phyloP scores from a whole-genome alignment of 2,888 invertebrate species.

The Ophonus ardosiacus region DNA sequence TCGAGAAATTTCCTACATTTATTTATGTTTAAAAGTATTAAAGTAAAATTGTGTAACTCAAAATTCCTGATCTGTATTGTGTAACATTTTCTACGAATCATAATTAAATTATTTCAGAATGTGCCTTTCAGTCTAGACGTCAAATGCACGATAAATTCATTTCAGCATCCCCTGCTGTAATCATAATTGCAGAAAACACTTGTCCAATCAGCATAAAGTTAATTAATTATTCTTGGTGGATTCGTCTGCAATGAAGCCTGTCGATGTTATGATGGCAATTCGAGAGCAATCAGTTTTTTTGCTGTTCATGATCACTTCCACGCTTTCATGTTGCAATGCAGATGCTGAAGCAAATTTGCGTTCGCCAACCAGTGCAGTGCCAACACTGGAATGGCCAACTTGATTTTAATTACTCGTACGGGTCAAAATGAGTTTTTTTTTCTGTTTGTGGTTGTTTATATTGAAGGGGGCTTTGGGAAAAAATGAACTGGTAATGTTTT shows the following conservation, averaged over 20 bases:
- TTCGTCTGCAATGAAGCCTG: constrained; percentile 16
- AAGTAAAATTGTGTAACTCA: no score
- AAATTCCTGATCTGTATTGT: no score
- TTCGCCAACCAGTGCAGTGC: not conserved
- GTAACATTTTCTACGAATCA: no score
- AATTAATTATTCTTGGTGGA: constrained; percentile 7
- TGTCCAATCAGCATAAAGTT: not conserved
- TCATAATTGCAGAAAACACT: not conserved
- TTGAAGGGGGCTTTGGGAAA: constrained; percentile 35
- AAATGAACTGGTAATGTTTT: constrained; percentile 14
- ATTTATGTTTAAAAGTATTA: no score
- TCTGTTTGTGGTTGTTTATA: constrained; percentile 26
- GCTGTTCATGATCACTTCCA: constrained; percentile 27
- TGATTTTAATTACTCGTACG: constrained; percentile 33
- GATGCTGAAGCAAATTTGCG: constrained; percentile 33
- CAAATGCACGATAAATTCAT: not conserved
- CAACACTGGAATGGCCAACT: constrained; percentile 1
- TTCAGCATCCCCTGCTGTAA: not conserved
- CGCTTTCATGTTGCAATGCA: constrained; percentile 31
- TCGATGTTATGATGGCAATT: constrained; percentile 34
- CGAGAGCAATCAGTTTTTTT: constrained; percentile 42
- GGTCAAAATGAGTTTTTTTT: constrained; percentile 37
- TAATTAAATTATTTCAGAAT: not conserved
- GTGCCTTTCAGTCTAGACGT: not conserved
- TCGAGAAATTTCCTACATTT: no score